Evolutionary conservation across 2,888 invertebrate species (phyloP), one percentile per base, ranked within the genome.

Genomic region (Rugalucina vietnamica): DNA sequence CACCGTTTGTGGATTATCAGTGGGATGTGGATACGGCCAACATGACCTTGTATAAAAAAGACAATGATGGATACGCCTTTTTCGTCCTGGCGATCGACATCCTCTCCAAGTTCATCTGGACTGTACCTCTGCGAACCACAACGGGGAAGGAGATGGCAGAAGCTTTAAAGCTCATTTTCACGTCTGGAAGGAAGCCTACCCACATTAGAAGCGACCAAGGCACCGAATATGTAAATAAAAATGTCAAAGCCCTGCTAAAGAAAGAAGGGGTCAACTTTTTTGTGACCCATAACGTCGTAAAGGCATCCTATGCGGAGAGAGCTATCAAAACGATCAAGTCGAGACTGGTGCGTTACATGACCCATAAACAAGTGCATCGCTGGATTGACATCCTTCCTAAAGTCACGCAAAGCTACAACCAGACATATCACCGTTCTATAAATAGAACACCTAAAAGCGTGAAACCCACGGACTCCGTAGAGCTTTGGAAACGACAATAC

Each of bases 281-380:
- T 39, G 71, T 77, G 14, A 76, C 86, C 2, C 50, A 83, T n/a
- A 86, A 85, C 71, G 65, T 74, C n/a, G 73, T 72, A 3, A 84
- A 84, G 43, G 79, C 78, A 1, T 75, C 82, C 0, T 84, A 84
- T 27, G 84, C 84, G n/a, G 82, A 87, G 69, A 21, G 87, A 39
- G 80, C 70, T 8, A 87, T 84, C 43, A 85, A 87, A 72, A 82
- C 69, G 32, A 80, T 87, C 5, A 87, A 85, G 78, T 39, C 74
- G 27, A 72, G 73, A 27, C 21, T 85, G 12, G 71, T 43, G 8
- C 76, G 85, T 14, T 85, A 87, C 60, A 76, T 85, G 81, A 80
- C 80, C 3, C 79, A 39, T 50, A 73, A 85, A 24, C 82, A 85
- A 71, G 69, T 37, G 1, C 39, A 50, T 18, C 76, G 79, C 14